These are phyloP conservation scores for Oryctes rhinoceros DNA, from an alignment of 1,140 invertebrate genomes.

Conservation along the genomic window DNA sequence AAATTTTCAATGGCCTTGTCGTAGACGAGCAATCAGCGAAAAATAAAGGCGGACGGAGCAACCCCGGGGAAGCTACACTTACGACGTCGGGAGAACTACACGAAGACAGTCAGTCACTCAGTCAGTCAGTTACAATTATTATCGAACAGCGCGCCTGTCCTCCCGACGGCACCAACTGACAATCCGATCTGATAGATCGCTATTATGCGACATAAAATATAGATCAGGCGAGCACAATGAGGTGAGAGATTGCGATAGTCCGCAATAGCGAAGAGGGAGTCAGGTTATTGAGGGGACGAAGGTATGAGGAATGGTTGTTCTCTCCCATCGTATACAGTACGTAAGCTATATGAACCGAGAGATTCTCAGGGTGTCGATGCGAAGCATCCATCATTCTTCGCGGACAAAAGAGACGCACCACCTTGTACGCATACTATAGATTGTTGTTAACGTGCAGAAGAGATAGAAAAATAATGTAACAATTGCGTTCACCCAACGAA, in stretches of 20 bases:
- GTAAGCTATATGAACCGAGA: not conserved
- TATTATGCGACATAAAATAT: conserved; percentile 37
- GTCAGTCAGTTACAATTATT: conserved; percentile 34
- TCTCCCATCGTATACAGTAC: too few species aligned
- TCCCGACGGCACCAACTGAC: not conserved
- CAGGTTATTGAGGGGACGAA: not conserved
- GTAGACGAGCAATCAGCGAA: not conserved
- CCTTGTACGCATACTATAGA: too few species aligned
- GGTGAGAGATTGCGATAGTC: conserved; percentile 20
- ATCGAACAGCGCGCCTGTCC: not conserved
- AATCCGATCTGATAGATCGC: conserved; percentile 31
- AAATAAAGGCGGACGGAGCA: not conserved
- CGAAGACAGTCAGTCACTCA: conserved; percentile 9
- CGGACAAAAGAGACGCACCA: conserved; percentile 6
- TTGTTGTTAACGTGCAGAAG: too few species aligned
- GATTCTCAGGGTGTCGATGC: conserved; percentile 30
- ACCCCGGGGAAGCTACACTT: not conserved
- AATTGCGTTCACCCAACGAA: too few species aligned
- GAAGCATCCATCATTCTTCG: conserved; percentile 21
- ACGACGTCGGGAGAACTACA: not conserved
- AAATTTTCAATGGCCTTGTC: conserved; percentile 1
- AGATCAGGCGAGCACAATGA: conserved; percentile 23
- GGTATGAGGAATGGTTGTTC: not conserved
- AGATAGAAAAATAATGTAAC: too few species aligned
- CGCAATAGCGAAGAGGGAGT: not conserved